phyloP scores from a whole-genome alignment of 2,113 vertebrate genomes.

The Platysteira castanea region DNA sequence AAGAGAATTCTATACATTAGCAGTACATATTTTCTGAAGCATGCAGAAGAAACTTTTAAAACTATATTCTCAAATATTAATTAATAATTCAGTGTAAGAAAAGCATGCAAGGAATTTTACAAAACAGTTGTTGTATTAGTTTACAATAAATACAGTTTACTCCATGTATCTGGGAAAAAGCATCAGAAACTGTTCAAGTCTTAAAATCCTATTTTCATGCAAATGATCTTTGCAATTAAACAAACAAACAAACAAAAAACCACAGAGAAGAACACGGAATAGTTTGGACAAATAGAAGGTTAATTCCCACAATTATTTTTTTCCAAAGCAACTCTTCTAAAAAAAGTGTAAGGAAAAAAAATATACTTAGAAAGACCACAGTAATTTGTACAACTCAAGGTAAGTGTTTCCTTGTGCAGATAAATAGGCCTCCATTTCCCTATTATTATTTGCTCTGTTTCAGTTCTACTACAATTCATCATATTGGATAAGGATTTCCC shows the following conservation, averaged over 20 bases:
- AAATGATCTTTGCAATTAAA: constrained; percentile 44
- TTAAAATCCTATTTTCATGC: constrained; percentile 53
- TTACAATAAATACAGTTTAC: neutral
- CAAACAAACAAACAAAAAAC: neutral
- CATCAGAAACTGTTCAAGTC: constrained; percentile 2
- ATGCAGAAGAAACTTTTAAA: neutral
- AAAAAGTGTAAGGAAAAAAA: neutral
- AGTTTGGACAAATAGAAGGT: constrained; percentile 20
- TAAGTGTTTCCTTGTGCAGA: neutral
- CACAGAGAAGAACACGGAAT: neutral
- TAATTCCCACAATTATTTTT: neutral
- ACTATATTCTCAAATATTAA: neutral
- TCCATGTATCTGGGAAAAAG: neutral
- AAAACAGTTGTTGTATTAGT: neutral
- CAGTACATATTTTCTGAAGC: neutral
- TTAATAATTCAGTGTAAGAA: neutral
- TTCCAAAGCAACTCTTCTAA: neutral
- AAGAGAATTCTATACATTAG: neutral
- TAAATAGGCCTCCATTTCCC: neutral
- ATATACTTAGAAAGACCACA: neutral
- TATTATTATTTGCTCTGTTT: neutral
- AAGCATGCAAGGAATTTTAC: neutral
- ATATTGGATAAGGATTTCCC: neutral
- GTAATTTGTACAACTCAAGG: neutral
- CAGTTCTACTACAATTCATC: neutral